phyloP scores from a whole-genome alignment of 2,797 vertebrate genomes.

The Catharus ustulatus region DNA sequence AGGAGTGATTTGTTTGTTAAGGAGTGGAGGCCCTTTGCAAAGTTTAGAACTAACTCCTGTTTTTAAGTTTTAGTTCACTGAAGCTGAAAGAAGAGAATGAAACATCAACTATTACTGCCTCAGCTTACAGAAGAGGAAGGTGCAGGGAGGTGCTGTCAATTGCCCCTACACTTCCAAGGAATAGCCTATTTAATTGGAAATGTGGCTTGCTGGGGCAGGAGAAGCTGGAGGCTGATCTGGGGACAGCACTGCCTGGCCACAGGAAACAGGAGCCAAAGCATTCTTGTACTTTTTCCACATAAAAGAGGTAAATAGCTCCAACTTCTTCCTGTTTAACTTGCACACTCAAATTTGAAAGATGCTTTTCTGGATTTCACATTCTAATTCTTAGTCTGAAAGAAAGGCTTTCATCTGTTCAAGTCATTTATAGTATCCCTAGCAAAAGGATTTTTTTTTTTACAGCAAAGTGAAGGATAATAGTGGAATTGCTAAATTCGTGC shows the following conservation, averaged over 20 bases:
- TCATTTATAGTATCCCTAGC: slow-evolving; percentile 49
- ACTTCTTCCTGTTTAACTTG: slow-evolving; percentile 16
- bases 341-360: not conserved
- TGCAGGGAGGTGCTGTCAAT: not conserved
- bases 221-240: not conserved
- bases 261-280: not conserved
- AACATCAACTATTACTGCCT: accelerated
- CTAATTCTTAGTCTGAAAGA: slow-evolving; percentile 55
- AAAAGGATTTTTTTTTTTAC: slow-evolving; percentile 13
- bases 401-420: slow-evolving; percentile 58
- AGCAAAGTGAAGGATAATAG: slow-evolving; percentile 43
- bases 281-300: not conserved
- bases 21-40: not conserved
- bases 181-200: not conserved
- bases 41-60: not conserved
- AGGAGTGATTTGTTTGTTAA: not conserved
- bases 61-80: not conserved
- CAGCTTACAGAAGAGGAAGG: not conserved
- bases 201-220: not conserved
- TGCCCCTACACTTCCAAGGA: not conserved
- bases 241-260: not conserved
- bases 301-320: slow-evolving; percentile 16
- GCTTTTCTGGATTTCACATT: slow-evolving; percentile 28
- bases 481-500: slow-evolving; percentile 48
- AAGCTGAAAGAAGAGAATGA: not conserved